Percentiles rank a stretch among this genome's conserved stretches.
Conservation (phyloP, 2,797 vertebrate species). For the Prionace glauca region DNA sequence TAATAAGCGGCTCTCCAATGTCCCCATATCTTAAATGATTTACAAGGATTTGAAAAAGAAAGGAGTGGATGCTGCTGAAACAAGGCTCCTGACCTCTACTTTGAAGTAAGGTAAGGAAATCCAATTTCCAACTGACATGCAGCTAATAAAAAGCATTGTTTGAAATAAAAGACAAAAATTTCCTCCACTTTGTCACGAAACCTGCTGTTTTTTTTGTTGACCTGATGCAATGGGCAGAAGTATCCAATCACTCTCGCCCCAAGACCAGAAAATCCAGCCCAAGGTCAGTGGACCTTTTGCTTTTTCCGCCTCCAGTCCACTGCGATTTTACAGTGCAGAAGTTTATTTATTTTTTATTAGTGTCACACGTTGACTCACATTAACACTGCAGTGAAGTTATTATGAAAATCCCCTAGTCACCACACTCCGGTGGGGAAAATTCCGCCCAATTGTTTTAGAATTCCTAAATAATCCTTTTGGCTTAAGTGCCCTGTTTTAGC, state of each 20-base stretch:
- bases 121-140: background rate
- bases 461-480: background rate
- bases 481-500: background rate
- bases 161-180: background rate
- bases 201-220: background rate
- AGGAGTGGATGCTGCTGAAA: no score
- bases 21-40: background rate
- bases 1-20: background rate
- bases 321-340: no score
- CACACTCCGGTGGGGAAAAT: no score
- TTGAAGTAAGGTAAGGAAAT: background rate
- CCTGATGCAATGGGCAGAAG: background rate
- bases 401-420: no score
- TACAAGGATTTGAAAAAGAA: background rate
- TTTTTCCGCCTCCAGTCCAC: no score
- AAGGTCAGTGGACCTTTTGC: no score
- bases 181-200: no score
- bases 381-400: no score
- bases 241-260: no score
- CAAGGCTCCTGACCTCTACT: background rate
- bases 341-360: no score
- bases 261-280: no score
- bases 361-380: no score
- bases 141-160: background rate
- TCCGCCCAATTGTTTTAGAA: background rate